Base-by-base conservation (phyloP, 64 coral and sea anemone genomes). In the Stichodactyla mertensii region DNA sequence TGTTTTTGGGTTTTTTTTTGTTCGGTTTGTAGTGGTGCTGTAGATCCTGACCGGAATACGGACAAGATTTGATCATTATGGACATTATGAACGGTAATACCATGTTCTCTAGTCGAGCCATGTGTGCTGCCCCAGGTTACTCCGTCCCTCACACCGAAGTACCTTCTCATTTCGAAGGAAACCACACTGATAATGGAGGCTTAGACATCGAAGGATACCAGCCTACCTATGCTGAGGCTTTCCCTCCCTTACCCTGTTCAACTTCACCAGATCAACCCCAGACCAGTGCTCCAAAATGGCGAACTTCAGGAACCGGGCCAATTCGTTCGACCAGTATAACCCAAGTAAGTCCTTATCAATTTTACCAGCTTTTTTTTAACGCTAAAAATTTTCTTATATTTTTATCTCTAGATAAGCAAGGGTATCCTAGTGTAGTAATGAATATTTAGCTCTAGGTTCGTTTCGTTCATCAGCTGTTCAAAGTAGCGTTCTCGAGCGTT, bases 31-130 rank as follows among this genome's bases (percentile, higher is more conserved):
- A 99, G 97, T 99, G 97, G 88, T 83, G 90, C 97, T 99, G 97
- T 88, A 99, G 97, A 99, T 90, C 93, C 88, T 99, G 93, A 94
- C 90, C 97, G 93, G 92, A 92, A 78, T 71, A 99, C 85, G 97
- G 93, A 99, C 95, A 87, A 96, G 94, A 96, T 87, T 93, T 94
- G 54, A 88, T 66, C 83, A 92, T 87, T 86, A 99, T 99, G 97
- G 93, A 99, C 89, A 88, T 92, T 60, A 88, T 95, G 78, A 94
- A 94, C 89, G 93, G 93, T 64, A 61, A 85, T 64, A 36, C 78
- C 1, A 85, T 85, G 83, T 85, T 85, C 54, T 64, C 83, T 14
- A 52, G 20, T 82, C 88, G 85, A 31, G 93, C 94, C 7, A 66
- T 96, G 28, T 96, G 93, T 56, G 87, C 51, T 81, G 53, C 52